A percentile compares a stretch with the other conserved stretches of the same genome.
phyloP scores from a whole-genome alignment of 2,888 invertebrate species.

The Drosophila pseudotalamancana region DNA sequence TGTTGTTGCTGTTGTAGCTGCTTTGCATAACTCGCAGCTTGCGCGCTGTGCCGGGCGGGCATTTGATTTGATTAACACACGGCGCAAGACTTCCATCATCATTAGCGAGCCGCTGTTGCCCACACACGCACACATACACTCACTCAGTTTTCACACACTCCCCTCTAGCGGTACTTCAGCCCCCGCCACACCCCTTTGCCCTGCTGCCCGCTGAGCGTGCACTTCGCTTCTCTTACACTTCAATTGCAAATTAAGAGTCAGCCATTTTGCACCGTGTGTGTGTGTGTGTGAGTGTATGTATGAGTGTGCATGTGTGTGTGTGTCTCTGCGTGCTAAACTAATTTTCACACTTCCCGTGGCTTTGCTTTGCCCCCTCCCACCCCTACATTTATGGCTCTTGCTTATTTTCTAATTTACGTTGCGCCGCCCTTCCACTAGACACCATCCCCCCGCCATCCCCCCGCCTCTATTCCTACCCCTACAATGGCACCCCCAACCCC shows the following conservation, averaged over 20 bases:
- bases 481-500: neutral
- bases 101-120: slow-evolving; percentile 54
- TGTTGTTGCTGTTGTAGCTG: slow-evolving; percentile 28
- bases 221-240: slow-evolving; percentile 70
- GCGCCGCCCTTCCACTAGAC: neutral
- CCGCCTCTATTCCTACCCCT: too few relatives aligned
- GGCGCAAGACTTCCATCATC: slow-evolving; percentile 67
- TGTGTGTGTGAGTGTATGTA: slow-evolving; percentile 3
- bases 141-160: neutral
- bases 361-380: neutral
- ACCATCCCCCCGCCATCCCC: neutral
- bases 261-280: slow-evolving; percentile 33
- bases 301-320: slow-evolving; percentile 15
- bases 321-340: slow-evolving; percentile 55
- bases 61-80: slow-evolving; percentile 73
- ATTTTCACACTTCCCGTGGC: slow-evolving; percentile 39
- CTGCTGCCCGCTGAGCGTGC: slow-evolving; percentile 32
- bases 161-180: slow-evolving; percentile 2
- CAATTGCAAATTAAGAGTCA: slow-evolving; percentile 66
- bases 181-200: neutral
- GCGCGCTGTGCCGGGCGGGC: slow-evolving; percentile 30
- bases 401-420: slow-evolving; percentile 11
- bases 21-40: slow-evolving; percentile 59
- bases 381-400: neutral
- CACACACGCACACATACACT: neutral